Evolutionary conservation across 2,797 vertebrate species (phyloP).

Genomic region (Petrocephalus schoutedeni): DNA sequence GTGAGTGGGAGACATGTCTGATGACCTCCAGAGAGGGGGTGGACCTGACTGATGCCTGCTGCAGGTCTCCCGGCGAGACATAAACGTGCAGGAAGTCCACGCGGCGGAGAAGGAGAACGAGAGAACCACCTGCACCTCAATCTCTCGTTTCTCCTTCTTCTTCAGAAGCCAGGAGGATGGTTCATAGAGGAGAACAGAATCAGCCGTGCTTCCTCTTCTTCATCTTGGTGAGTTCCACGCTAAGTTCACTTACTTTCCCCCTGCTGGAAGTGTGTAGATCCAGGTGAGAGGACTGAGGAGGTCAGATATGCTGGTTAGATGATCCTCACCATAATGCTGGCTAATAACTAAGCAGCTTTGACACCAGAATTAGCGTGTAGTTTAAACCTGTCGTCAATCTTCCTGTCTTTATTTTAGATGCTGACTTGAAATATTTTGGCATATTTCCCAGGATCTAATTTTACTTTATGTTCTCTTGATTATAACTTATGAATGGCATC

Average conservation of each 20-base stretch:
- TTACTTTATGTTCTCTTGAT: constrained; percentile 33
- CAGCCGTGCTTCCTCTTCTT: constrained; percentile 71
- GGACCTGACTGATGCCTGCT: neutral
- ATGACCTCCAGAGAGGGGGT: neutral
- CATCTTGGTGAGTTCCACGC: constrained; percentile 71
- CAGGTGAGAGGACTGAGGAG: constrained; percentile 22
- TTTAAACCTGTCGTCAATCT: constrained; percentile 19
- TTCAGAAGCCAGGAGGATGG: constrained; percentile 67
- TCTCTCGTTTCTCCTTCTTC: constrained; percentile 4
- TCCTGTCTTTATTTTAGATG: constrained; percentile 37
- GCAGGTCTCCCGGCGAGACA: constrained; percentile 9
- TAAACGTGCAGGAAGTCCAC: neutral
- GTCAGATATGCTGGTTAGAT: constrained; percentile 29
- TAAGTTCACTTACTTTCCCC: neutral
- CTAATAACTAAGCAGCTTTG: constrained; percentile 19
- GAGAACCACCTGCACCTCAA: constrained; percentile 17
- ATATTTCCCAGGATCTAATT: constrained; percentile 38
- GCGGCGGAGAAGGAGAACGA: neutral
- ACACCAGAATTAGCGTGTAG: neutral
- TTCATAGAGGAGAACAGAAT: constrained; percentile 55
- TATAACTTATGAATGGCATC: constrained; percentile 32
- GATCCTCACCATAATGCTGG: constrained; percentile 35
- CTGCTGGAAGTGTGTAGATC: neutral
- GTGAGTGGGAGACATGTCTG: neutral
- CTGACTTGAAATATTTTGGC: constrained; percentile 44